A percentile compares a stretch with the other conserved stretches of the same genome.
phyloP scores from a whole-genome alignment of 2,888 invertebrate species.

The Abscondita cerata region DNA sequence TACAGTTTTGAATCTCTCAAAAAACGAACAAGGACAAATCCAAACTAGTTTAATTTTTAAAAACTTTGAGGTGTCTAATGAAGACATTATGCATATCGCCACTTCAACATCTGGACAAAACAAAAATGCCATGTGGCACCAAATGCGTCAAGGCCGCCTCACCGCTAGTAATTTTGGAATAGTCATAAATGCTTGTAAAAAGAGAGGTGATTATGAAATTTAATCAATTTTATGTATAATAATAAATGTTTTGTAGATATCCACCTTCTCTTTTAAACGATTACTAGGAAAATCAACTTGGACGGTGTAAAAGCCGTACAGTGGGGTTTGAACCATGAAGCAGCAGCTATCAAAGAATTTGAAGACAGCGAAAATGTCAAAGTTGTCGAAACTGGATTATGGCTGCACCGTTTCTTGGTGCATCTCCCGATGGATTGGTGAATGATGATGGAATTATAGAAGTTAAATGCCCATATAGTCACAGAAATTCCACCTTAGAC shows the following conservation, averaged over 20 bases:
- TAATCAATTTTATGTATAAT: too few species aligned
- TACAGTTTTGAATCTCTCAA: neutral
- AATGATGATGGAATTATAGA: neutral
- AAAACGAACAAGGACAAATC: too few species aligned
- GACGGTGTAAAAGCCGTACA: too few species aligned
- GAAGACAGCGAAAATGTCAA: neutral
- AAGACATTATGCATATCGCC: neutral
- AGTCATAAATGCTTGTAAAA: too few species aligned
- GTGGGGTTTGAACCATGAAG: slow-evolving; percentile 1
- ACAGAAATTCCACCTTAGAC: neutral
- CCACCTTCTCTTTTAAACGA: too few species aligned
- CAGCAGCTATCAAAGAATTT: neutral
- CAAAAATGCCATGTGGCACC: neutral
- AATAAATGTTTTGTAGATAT: neutral
- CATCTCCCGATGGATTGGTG: neutral
- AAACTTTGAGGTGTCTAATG: neutral
- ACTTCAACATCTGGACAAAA: neutral
- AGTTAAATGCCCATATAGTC: neutral
- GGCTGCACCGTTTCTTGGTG: neutral
- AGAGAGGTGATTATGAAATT: too few species aligned
- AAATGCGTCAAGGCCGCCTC: neutral
- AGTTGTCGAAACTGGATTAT: neutral
- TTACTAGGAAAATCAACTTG: too few species aligned
- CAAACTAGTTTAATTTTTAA: too few species aligned
- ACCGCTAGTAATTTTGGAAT: too few species aligned